Conservation (phyloP, 2,113 vertebrate genomes). For the Calonectris borealis region DNA sequence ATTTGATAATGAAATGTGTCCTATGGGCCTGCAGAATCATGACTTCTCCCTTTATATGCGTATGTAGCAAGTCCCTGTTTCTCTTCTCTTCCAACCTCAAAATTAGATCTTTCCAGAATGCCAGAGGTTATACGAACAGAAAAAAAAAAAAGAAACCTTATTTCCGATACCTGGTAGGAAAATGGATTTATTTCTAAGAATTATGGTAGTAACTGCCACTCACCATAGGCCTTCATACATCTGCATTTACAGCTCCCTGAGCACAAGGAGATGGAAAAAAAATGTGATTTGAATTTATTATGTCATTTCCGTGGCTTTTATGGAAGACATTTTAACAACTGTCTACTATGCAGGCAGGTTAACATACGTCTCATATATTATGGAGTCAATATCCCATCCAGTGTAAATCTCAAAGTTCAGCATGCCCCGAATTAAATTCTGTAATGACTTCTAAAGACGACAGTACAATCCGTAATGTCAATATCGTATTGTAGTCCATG, state of each 20-base stretch:
- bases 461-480: conserved; percentile 14
- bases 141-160: neutral
- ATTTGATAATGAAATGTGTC: neutral
- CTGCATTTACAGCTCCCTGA: neutral
- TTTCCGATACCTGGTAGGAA: neutral
- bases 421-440: neutral
- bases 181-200: neutral
- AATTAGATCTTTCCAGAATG: neutral
- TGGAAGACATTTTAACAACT: neutral
- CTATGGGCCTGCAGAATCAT: neutral
- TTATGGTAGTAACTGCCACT: neutral
- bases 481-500: neutral
- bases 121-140: neutral
- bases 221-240: neutral
- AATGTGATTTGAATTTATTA: neutral
- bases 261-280: neutral
- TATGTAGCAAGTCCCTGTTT: neutral
- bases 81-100: neutral
- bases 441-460: conserved; percentile 11
- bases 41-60: neutral
- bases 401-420: conserved; percentile 37
- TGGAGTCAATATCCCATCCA: neutral
- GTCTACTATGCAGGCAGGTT: neutral
- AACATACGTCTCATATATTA: neutral
- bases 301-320: neutral